A percentile compares a stretch with the other conserved stretches of the same genome.
phyloP scores from a whole-genome alignment of 1,140 invertebrate genomes.

The Carposina sasakii region DNA sequence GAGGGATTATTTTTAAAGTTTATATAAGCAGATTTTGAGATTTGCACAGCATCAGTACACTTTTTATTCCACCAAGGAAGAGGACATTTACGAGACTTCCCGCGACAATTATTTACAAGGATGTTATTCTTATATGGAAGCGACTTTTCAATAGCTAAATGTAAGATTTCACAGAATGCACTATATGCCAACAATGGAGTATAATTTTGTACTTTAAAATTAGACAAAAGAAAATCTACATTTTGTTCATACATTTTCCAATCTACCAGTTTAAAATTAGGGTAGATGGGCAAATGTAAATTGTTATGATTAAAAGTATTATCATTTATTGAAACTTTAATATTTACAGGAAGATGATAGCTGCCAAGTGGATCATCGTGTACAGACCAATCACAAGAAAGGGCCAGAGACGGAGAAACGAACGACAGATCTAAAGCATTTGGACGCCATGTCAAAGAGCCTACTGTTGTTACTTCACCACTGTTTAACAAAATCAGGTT shows the following conservation, averaged over 20 bases:
- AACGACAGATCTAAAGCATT: constrained; percentile 24
- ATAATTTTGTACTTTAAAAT: not conserved
- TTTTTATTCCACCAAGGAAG: not conserved
- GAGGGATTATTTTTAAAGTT: not conserved
- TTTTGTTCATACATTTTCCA: not conserved
- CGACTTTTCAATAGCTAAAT: not conserved
- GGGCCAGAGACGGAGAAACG: constrained; percentile 14
- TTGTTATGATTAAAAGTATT: not conserved
- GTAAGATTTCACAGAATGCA: not conserved
- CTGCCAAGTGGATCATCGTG: constrained; percentile 15
- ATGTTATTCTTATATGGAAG: not conserved
- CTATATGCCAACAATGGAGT: not conserved
- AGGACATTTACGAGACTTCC: not conserved
- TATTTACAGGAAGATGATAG: not conserved
- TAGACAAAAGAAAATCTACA: not conserved
- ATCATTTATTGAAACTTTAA: not conserved
- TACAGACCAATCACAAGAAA: constrained; percentile 17
- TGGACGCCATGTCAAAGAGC: constrained; percentile 14
- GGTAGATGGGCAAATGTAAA: not conserved
- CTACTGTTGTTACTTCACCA: constrained; percentile 20
- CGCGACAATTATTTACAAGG: not conserved
- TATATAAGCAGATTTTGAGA: not conserved
- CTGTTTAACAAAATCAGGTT: constrained; percentile 20
- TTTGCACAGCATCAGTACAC: not conserved
- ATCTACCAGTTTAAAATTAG: not conserved